phyloP scores from a whole-genome alignment of 1,140 invertebrate species.

The Aphidius ervi region DNA sequence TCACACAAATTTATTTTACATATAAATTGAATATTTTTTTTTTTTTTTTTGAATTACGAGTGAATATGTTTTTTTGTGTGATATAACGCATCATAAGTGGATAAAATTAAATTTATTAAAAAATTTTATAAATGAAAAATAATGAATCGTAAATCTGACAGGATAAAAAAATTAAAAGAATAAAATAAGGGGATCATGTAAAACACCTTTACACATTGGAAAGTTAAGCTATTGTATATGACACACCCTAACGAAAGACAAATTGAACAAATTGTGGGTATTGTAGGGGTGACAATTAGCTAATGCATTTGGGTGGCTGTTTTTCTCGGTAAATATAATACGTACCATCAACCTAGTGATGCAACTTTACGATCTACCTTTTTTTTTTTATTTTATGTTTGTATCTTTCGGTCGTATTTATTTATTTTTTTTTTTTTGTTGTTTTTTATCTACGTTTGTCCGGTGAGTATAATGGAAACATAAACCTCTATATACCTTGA shows the following conservation, averaged over 20 bases:
- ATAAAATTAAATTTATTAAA: too few species aligned
- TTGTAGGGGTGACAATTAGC: slow-evolving; percentile 38
- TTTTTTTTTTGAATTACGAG: too few species aligned
- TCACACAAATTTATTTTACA: too few species aligned
- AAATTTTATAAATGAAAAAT: too few species aligned
- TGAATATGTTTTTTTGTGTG: too few species aligned
- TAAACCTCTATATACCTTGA: neutral
- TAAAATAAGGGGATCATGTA: too few species aligned
- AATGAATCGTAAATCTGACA: too few species aligned
- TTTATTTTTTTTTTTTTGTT: neutral
- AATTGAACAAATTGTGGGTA: slow-evolving; percentile 31
- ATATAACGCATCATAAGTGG: too few species aligned
- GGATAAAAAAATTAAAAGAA: too few species aligned
- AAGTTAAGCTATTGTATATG: too few species aligned
- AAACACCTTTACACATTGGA: too few species aligned
- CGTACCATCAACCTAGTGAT: neutral
- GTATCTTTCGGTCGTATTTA: neutral
- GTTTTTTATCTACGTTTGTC: neutral
- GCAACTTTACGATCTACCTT: slow-evolving; percentile 22
- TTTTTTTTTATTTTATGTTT: slow-evolving; percentile 1
- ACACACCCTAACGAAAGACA: slow-evolving; percentile 6
- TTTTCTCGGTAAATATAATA: neutral
- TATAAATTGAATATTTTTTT: too few species aligned
- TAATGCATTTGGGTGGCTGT: slow-evolving; percentile 31
- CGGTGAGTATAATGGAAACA: neutral